These are phyloP conservation scores for Papilio dardanus DNA, from an alignment of 1,140 invertebrate genomes.

Conservation along the genomic window DNA sequence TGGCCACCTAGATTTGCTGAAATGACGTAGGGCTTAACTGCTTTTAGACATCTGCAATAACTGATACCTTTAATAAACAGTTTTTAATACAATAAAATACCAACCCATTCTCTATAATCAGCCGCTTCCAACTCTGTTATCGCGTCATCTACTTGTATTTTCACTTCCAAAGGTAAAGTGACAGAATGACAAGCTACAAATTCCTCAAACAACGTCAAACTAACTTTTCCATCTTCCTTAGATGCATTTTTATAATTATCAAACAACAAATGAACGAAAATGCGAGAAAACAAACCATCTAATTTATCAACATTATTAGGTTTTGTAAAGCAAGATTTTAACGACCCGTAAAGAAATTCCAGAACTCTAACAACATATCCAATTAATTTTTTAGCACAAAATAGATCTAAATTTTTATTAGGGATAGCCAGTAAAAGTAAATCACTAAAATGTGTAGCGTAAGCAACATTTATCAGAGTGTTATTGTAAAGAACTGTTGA, in stretches of 20 bases:
- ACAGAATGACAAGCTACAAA: constrained; percentile 83
- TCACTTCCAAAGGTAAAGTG: constrained; percentile 88
- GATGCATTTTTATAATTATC: constrained; percentile 43
- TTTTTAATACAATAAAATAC: constrained; percentile 42
- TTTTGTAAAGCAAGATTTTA: constrained; percentile 72
- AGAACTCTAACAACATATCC: constrained; percentile 75
- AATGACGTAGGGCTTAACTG: no score
- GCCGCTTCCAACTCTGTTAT: constrained; percentile 91
- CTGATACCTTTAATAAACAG: no score
- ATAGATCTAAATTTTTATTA: constrained; percentile 72
- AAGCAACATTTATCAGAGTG: constrained; percentile 83
- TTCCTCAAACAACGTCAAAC: constrained; percentile 59
- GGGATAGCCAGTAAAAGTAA: constrained; percentile 81
- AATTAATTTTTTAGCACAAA: constrained; percentile 71
- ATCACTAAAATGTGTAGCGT: constrained; percentile 81
- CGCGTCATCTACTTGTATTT: constrained; percentile 90
- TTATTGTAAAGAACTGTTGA: constrained; percentile 83
- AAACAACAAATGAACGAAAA: constrained; percentile 60
- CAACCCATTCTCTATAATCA: constrained; percentile 91
- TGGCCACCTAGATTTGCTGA: no score
- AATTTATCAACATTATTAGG: constrained; percentile 74
- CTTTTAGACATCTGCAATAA: no score
- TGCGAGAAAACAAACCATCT: constrained; percentile 65
- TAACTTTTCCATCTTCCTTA: constrained; percentile 41
- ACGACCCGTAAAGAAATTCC: constrained; percentile 72